Percentiles rank a stretch among this genome's conserved stretches.
These are phyloP conservation scores for Eupithecia exiguata DNA, from an alignment of 2,888 invertebrate genomes.

Conservation along the genomic window DNA sequence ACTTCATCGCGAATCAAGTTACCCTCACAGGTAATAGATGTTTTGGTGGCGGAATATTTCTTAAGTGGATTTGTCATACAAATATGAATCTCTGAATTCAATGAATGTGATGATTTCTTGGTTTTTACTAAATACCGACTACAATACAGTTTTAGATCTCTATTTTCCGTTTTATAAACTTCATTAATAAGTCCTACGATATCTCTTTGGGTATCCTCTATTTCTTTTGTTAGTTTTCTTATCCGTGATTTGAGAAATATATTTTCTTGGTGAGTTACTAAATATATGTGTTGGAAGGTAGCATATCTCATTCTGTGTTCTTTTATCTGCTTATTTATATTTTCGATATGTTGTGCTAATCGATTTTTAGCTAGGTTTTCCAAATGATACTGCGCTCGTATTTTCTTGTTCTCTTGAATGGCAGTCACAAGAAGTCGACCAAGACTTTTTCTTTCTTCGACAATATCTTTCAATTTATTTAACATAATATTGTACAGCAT, in stretches of 20 bases:
- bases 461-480: slow-evolving; percentile 63
- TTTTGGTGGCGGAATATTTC: background rate
- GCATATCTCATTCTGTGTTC: slow-evolving; percentile 64
- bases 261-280: slow-evolving; percentile 71
- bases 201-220: slow-evolving; percentile 64
- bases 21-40: background rate
- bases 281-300: slow-evolving; percentile 70
- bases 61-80: slow-evolving; percentile 56
- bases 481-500: slow-evolving; percentile 55
- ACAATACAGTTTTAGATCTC: slow-evolving; percentile 66
- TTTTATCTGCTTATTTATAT: slow-evolving; percentile 63
- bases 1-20: slow-evolving; percentile 25
- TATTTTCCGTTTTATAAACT: slow-evolving; percentile 66
- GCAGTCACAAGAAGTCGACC: slow-evolving; percentile 63
- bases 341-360: slow-evolving; percentile 61
- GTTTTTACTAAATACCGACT: slow-evolving; percentile 67
- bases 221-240: slow-evolving; percentile 62
- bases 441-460: slow-evolving; percentile 64
- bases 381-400: slow-evolving; percentile 63
- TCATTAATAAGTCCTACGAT: slow-evolving; percentile 64
- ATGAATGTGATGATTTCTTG: slow-evolving; percentile 62
- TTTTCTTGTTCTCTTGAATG: slow-evolving; percentile 69
- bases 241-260: slow-evolving; percentile 63
- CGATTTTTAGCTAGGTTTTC: slow-evolving; percentile 66
- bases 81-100: slow-evolving; percentile 65